Base-by-base conservation (phyloP, 2,113 vertebrate species). In the Jacana jacana region DNA sequence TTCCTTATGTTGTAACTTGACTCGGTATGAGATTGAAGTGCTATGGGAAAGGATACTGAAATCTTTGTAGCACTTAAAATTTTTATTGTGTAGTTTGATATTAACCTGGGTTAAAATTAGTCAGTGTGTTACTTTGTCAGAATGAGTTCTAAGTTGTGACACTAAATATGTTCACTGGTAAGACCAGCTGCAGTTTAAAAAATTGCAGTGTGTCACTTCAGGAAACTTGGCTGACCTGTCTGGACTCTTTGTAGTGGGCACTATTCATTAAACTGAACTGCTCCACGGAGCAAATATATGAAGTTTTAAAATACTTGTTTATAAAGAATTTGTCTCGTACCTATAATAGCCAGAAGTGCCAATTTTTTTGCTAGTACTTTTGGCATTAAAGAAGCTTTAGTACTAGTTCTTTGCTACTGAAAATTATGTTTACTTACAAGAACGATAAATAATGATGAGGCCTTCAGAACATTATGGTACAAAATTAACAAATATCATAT, bases 401-500 rank as follows among this genome's bases (percentile, higher is more conserved):
- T 95, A 90, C 87, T 95, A 88, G 37, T 85, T 89, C 97, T 97
- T 97, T 96, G 73, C 95, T 96, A 86, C 95, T 88, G 91, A 96
- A 97, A 97, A 96, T 97, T 87, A 95, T 71, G 93, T 97, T 97
- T 98, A 91, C 92, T 96, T 97, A 95, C 5, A 82, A 72, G 84
- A 95, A 88, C 92, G 96, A 49, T 91, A 95, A 97, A 91, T 95
- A 84, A 78, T 77, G 60, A 49, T 91, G 61, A 93, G 97, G 93
- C 94, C 95, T 98, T 98, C 96, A 96, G 81, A 97, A 94, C 88
- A 86, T 92, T 93, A 93, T 95, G 97, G 95, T 97, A 96, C 92
- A 93, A 91, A 97, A 89, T 93, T 94, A 79, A 72, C 23, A 78
- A 96, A 84, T 96, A 92, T n/a, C 68, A 25, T 68, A 66, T 94